phyloP scores from a whole-genome alignment of 2,888 invertebrate genomes.

The Ichneumon xanthorius region DNA sequence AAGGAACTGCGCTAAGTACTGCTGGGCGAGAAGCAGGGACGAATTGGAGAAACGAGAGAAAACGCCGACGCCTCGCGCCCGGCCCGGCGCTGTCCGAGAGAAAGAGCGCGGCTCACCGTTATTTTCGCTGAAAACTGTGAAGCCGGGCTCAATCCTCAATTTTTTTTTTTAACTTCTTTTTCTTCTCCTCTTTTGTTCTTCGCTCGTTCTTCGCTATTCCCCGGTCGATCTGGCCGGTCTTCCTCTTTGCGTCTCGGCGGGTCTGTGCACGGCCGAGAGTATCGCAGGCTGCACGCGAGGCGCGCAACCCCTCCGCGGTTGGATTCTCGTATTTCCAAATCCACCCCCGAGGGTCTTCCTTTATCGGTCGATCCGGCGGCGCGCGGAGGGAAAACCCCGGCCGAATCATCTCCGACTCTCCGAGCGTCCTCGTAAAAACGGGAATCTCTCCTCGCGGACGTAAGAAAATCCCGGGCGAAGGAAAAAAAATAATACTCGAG shows the following conservation, averaged over 20 bases:
- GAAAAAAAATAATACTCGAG: not conserved
- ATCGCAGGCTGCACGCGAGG: not conserved
- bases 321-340: conserved; percentile 68
- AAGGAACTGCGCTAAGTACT: conserved; percentile 27
- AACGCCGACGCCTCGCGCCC: conserved; percentile 42
- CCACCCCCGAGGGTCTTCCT: conserved; percentile 65
- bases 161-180: conserved; percentile 42
- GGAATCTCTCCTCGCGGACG: conserved; percentile 3
- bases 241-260: conserved; percentile 49
- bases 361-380: conserved; percentile 65
- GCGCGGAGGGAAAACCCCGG: conserved; percentile 57
- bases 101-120: conserved; percentile 58
- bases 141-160: conserved; percentile 49
- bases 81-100: conserved; percentile 23
- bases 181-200: not conserved
- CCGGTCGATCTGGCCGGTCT: conserved; percentile 7
- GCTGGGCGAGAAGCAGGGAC: conserved; percentile 14
- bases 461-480: too few relatives aligned
- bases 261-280: conserved; percentile 52
- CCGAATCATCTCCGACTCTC: conserved; percentile 6
- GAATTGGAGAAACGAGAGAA: not conserved
- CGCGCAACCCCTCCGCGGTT: conserved; percentile 47
- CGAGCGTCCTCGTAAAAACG: not conserved
- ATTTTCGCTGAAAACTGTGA: conserved; percentile 64
- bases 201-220: conserved; percentile 28